A percentile compares a stretch with the other conserved stretches of the same genome.
Conservation (phyloP, 2,888 invertebrate genomes). For the Dryocosmus kuriphilus region DNA sequence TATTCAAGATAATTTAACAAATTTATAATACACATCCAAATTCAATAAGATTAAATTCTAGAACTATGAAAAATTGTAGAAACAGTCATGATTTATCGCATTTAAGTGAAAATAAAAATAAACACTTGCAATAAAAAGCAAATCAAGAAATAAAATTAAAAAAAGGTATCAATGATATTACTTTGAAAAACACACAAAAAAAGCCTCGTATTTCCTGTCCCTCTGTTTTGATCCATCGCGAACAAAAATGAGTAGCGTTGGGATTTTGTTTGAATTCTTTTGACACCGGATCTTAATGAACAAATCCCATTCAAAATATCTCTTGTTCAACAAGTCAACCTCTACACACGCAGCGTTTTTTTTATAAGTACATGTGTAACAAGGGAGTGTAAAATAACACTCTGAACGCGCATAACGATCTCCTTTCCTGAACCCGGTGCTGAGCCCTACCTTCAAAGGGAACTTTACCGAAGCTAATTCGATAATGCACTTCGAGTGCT, state of each 20-base stretch:
- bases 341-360: background rate
- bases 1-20: background rate
- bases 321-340: background rate
- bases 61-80: background rate
- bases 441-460: slow-evolving; percentile 57
- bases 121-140: background rate
- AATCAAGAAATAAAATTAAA: background rate
- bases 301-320: slow-evolving; percentile 5
- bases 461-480: slow-evolving; percentile 60
- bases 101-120: background rate
- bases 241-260: background rate
- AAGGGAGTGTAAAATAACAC: slow-evolving; percentile 59
- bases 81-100: background rate
- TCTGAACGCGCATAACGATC: slow-evolving; percentile 43
- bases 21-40: background rate
- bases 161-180: background rate
- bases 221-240: background rate
- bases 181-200: background rate
- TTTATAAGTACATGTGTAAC: slow-evolving; percentile 5
- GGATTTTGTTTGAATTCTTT: slow-evolving; percentile 4
- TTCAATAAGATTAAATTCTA: background rate
- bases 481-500: slow-evolving; percentile 64
- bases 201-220: background rate
- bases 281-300: slow-evolving; percentile 21
- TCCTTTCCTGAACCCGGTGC: slow-evolving; percentile 43